A percentile compares a stretch with the other conserved stretches of the same genome.
phyloP scores from a whole-genome alignment of 2,797 vertebrate species.

The Acomys russatus region DNA sequence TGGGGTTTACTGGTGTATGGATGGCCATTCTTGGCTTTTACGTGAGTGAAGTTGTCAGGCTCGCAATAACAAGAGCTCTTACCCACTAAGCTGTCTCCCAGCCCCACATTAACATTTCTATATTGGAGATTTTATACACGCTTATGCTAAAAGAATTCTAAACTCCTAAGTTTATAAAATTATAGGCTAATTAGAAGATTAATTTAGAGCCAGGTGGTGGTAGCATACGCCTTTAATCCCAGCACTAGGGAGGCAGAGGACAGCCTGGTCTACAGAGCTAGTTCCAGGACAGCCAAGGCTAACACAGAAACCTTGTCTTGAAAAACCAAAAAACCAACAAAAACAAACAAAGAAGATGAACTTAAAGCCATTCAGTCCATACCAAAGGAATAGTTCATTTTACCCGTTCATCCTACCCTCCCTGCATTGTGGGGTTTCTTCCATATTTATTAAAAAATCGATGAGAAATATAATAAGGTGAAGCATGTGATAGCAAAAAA shows the following conservation, averaged over 20 bases:
- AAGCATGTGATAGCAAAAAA: background rate
- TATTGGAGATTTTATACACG: background rate
- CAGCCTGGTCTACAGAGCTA: no score
- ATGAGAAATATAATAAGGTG: background rate
- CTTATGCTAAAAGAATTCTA: slow-evolving; percentile 33
- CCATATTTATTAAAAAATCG: background rate
- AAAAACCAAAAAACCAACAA: no score
- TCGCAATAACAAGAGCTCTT: background rate
- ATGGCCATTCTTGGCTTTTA: background rate
- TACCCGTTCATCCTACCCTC: no score
- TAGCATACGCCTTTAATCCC: no score
- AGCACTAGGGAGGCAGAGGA: no score
- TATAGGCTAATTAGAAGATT: slow-evolving; percentile 39
- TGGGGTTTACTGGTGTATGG: background rate
- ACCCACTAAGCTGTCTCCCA: background rate
- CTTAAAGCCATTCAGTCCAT: slow-evolving; percentile 6
- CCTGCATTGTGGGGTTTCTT: background rate
- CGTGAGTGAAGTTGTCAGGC: background rate
- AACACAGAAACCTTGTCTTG: no score
- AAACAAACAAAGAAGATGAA: background rate
- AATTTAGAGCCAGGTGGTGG: background rate
- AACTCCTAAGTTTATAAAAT: slow-evolving; percentile 46
- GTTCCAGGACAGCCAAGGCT: no score
- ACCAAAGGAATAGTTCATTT: background rate
- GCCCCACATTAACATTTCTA: slow-evolving; percentile 3